Evolutionary conservation across 2,888 invertebrate genomes (phyloP), one percentile per base, ranked within the genome.

Genomic region (Protodeltote pygarga): DNA sequence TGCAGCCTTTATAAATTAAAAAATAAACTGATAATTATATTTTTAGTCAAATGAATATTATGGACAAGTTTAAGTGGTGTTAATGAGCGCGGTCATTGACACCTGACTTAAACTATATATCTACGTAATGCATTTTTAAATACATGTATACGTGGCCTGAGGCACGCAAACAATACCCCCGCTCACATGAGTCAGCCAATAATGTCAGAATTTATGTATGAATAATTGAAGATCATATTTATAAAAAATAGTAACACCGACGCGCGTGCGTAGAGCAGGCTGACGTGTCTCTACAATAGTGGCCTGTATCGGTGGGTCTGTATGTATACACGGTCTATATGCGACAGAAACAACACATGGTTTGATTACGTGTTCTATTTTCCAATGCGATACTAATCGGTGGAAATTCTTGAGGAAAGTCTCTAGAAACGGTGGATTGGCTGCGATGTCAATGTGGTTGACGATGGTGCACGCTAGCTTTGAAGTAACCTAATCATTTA

Each of bases 71-170:
- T 20, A 34, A 62, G 42, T 23, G 29, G 11, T 8, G 25, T 15
- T 49, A 49, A 52, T 49, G 57, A 49, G 58, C 34, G 41, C 60
- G 65, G 65, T 67, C 68, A 64, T 34, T 44, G 65, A 59, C 68
- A 29, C 41, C 13, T 28, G 5, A n/a, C n/a, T n/a, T n/a, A 13
- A 13, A 17, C 27, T 16, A 23, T 33, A 29, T n/a, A 23, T n/a
- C n/a, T n/a, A n/a, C n/a, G 21, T 17, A 23, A 6, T 19, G 17
- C 29, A n/a, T n/a, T n/a, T n/a, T n/a, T n/a, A n/a, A n/a, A n/a
- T n/a, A n/a, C n/a, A n/a, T n/a, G 9, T 5, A 28, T 39, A 39
- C 40, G 59, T 41, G 37, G 27, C 33, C 35, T 27, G 14, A 9
- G 17, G 8, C 48, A 35, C 46, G 45, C 39, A 8, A 24, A 13